Base-by-base conservation (phyloP, 2,797 vertebrate species). In the Pangasius larnaudii region DNA sequence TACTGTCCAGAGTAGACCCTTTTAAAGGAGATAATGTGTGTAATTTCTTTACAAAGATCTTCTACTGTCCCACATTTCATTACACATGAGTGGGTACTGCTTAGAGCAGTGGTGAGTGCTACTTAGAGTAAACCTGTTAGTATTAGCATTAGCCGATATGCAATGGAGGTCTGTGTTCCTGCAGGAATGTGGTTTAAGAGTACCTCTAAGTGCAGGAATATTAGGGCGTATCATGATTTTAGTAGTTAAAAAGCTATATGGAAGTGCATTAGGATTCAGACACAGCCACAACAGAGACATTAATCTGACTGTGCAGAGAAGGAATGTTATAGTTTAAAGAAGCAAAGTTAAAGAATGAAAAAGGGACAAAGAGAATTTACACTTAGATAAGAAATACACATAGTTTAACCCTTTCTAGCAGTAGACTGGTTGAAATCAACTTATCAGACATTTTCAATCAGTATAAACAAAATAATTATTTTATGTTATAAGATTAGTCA, bases 91-190 rank as follows among this genome's bases (percentile, higher is more conserved):
- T 53, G 24, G 39, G 59, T 91, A 90, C 91, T 93, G 90, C 90
- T 90, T 92, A 90, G 92, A 91, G 86, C 89, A 85, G 71, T 78
- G 91, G 72, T 91, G 88, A 94, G 87, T 90, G 89, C 90, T 93
- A 93, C 83, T 94, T 94, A 91, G 92, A 90, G 91, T 93, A 95
- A 95, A 93, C 91, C 94, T 89, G 92, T 96, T 95, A 95, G 91
- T 90, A 85, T 84, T 74, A 72, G 46, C 63, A 69, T 53, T 84
- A 85, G 81, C 19, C 19, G 49, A 71, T 16, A 71, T 56, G 65
- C 49, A 85, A 63, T 9, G 24, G 24, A 22, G 36, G 58, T 27
- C 22, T 51, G 42, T 18, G 14, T 67, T 67, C 9, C 3, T 67
- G 46, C 42, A 49, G 27, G 46, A 53, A 71, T 10, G 61, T 49